phyloP scores from a whole-genome alignment of 1,140 invertebrate species.

The Batillaria attramentaria region DNA sequence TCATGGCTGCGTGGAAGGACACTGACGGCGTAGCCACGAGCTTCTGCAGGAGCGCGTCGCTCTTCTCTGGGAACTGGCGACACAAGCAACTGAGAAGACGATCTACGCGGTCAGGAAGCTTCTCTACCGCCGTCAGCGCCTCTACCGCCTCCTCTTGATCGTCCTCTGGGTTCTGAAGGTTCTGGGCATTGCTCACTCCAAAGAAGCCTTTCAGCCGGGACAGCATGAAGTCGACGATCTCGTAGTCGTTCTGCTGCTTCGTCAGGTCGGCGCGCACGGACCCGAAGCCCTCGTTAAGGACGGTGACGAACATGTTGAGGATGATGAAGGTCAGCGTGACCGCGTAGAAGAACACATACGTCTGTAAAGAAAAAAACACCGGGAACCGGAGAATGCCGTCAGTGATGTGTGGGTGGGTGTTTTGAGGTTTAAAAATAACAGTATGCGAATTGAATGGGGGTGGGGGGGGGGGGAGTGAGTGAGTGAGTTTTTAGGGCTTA shows the following conservation, averaged over 20 bases:
- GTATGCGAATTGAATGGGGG: too few species aligned
- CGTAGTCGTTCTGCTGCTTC: constrained; percentile 77
- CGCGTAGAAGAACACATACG: constrained; percentile 74
- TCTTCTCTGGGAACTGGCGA: constrained; percentile 67
- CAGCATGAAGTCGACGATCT: constrained; percentile 76
- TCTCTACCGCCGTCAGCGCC: constrained; percentile 42
- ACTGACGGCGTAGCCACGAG: too few species aligned
- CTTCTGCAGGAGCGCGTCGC: too few species aligned
- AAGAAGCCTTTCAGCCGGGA: constrained; percentile 56
- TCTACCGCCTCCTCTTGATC: not conserved
- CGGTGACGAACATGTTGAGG: constrained; percentile 76
- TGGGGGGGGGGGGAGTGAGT: too few species aligned
- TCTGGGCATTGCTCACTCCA: not conserved
- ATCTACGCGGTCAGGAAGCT: constrained; percentile 70
- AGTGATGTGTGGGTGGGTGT: too few species aligned
- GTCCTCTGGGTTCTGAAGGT: not conserved
- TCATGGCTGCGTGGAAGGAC: too few species aligned
- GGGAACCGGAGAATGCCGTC: constrained; percentile 42
- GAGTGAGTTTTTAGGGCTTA: too few species aligned
- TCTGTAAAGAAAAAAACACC: constrained; percentile 47
- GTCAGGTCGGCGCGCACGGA: constrained; percentile 74
- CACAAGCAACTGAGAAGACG: constrained; percentile 70
- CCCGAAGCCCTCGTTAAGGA: constrained; percentile 74
- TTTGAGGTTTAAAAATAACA: too few species aligned
- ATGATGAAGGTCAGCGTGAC: constrained; percentile 73